Evolutionary conservation across 2,797 vertebrate genomes (phyloP).

Genomic region (Pseudotriccus pelzelni): DNA sequence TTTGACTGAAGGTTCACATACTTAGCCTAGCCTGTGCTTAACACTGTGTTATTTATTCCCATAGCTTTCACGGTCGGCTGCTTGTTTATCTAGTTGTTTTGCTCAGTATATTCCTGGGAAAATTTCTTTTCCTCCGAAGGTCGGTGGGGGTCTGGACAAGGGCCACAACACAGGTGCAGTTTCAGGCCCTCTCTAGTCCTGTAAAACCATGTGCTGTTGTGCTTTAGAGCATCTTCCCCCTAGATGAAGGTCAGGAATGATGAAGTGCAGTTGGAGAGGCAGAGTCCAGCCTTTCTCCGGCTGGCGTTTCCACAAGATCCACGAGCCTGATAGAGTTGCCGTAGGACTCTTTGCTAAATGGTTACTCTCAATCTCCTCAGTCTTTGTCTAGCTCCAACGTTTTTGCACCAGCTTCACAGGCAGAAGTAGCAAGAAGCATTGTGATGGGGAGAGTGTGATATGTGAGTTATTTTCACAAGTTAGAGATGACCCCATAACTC

Average conservation of each 20-base stretch:
- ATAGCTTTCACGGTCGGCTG: constrained; percentile 22
- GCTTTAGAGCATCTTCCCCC: neutral
- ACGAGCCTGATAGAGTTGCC: neutral
- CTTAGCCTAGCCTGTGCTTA: constrained; percentile 35
- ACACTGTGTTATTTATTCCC: constrained; percentile 60
- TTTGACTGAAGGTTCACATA: constrained; percentile 53
- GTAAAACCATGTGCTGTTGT: neutral
- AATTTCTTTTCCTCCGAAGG: neutral
- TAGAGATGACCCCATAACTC: constrained; percentile 55
- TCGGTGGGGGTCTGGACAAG: neutral
- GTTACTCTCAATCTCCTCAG: neutral
- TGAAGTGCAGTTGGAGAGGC: neutral
- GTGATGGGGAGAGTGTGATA: constrained; percentile 23
- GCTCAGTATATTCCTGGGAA: neutral
- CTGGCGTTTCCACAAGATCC: fast-evolving
- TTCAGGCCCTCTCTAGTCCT: neutral
- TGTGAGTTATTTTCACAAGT: constrained; percentile 70
- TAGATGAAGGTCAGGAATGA: neutral
- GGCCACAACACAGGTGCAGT: neutral
- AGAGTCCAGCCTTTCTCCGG: fast-evolving
- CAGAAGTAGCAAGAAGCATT: neutral
- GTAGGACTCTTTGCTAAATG: neutral
- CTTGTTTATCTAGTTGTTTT: constrained; percentile 26
- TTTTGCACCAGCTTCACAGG: neutral
- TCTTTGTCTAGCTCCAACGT: neutral